Evolutionary conservation across 53 echinoderm and acorn worm species (phyloP), one percentile per base, ranked within the genome.

Genomic region (Patiria pectinifera): DNA sequence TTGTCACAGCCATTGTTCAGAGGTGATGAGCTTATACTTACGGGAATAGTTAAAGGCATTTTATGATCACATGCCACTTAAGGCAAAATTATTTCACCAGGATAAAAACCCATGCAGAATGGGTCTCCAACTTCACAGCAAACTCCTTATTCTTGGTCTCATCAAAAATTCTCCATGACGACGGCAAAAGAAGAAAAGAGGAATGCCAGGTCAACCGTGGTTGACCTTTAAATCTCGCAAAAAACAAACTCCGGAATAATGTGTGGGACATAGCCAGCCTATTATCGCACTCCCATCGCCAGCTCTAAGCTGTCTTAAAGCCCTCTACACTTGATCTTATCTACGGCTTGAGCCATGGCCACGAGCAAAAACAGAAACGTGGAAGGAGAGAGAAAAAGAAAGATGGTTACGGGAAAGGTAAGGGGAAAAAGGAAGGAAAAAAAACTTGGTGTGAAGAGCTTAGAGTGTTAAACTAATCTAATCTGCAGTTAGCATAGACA

Each of bases 241-340:
- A 53, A 53, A 88, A 88, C 77, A 88, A 78, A 88, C 60, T 53
- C 77, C 19, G 21, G 76, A 76, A 88, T 62, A 78, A 61, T 78
- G 88, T 88, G 88, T 60, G 78, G 78, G 88, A 77, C 88, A 88
- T 18, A 62, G 63, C 76, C 19, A 14, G 76, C 61, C 25, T 63
- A 78, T 88, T 88, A 88, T 88, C 88, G 77, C 77, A 88, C 77
- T 45, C 59, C 58, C 60, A 88, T 88, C 88, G 77, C 78, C 4
- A 59, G 78, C 78, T 26, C 78, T 88, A 88, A 88, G 88, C 88
- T 78, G 88, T 88, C 88, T 88, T 61, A 88, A 88, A 88, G 78
- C 88, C 75, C 77, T 44, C 62, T 35, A 23, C 21, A 44, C 53
- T 88, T 88, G 88, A 88, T 88, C 88, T 88, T 88, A 88, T 88